These are phyloP conservation scores for Drosophila teissieri DNA, from an alignment of 1,140 invertebrate species.

Conservation along the genomic window DNA sequence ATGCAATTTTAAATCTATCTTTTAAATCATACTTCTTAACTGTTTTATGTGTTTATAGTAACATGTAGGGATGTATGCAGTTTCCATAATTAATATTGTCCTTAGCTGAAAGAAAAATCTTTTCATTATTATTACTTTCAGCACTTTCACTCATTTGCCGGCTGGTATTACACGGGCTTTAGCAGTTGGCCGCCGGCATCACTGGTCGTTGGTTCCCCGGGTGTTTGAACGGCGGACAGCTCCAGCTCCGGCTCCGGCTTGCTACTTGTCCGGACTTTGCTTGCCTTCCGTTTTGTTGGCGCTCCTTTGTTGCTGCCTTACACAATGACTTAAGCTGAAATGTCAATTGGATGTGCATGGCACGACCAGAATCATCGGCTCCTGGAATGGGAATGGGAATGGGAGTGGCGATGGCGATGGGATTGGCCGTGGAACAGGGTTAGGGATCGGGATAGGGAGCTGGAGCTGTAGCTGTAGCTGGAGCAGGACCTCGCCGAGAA, in stretches of 20 bases:
- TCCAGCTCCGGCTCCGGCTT: slow-evolving; percentile 65
- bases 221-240: slow-evolving; percentile 69
- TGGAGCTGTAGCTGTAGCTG: not conserved
- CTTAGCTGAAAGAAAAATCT: no score
- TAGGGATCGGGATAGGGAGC: not conserved
- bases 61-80: no score
- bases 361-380: slow-evolving; percentile 40
- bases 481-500: slow-evolving; percentile 2
- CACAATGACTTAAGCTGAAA: slow-evolving; percentile 82
- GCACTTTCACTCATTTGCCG: no score
- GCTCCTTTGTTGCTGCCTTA: slow-evolving; percentile 61
- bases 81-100: no score
- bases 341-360: slow-evolving; percentile 79
- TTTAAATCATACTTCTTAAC: no score
- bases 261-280: slow-evolving; percentile 59
- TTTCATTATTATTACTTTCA: no score
- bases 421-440: slow-evolving; percentile 2
- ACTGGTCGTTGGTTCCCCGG: slow-evolving; percentile 20
- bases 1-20: no score
- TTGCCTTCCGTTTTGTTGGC: slow-evolving; percentile 61
- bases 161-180: no score
- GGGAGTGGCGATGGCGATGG: not conserved
- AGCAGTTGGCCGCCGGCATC: slow-evolving; percentile 7
- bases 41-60: no score
- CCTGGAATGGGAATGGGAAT: slow-evolving; percentile 11